Evolutionary conservation across 2,797 vertebrate species (phyloP).

Genomic region (Avahi laniger): DNA sequence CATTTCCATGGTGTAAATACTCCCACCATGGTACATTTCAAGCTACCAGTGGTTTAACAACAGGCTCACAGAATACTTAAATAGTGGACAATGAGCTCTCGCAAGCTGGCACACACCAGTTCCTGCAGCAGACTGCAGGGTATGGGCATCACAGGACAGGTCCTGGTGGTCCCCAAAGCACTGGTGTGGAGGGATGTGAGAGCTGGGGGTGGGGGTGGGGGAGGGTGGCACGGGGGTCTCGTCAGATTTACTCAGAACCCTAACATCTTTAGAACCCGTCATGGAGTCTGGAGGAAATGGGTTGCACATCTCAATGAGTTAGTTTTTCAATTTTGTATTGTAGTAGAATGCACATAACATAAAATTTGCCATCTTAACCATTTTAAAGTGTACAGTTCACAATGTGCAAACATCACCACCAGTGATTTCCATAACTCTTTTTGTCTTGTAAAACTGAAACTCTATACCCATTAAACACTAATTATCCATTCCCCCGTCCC

Average conservation of each 20-base stretch:
- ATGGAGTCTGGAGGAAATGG: background rate
- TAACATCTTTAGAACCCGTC: background rate
- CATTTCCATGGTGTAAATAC: background rate
- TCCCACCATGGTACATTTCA: background rate
- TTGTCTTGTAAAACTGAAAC: background rate
- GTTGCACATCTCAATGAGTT: background rate
- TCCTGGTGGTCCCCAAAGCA: background rate
- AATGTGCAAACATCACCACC: background rate
- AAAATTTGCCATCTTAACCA: background rate
- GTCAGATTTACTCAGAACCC: background rate
- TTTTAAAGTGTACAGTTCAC: background rate
- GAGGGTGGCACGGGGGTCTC: background rate
- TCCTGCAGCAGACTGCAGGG: background rate
- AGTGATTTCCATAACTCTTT: background rate
- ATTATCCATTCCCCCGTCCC: background rate
- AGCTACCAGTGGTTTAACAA: background rate
- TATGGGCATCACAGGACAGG: background rate
- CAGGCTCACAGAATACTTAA: background rate
- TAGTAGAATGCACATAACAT: background rate
- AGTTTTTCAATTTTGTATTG: background rate
- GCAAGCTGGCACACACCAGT: background rate
- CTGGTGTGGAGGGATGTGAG: background rate
- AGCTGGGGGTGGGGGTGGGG: background rate
- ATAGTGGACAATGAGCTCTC: too few relatives aligned
- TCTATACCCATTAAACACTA: background rate